phyloP scores from a whole-genome alignment of 2,113 vertebrate genomes.

The Gambusia holbrooki region DNA sequence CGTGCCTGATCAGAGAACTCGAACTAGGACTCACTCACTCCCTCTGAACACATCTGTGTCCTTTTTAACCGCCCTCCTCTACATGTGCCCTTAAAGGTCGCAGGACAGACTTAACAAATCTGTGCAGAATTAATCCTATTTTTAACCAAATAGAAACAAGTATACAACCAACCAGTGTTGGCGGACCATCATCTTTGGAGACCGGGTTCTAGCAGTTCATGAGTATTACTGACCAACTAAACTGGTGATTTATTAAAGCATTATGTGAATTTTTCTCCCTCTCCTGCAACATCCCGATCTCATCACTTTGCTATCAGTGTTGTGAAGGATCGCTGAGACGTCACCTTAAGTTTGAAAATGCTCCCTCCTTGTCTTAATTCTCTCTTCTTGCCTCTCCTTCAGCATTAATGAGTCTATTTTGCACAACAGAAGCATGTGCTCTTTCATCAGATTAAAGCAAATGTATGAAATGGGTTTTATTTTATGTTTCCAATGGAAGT shows the following conservation, averaged over 20 bases:
- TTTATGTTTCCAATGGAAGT: slow-evolving; percentile 94
- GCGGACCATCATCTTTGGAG: slow-evolving; percentile 72
- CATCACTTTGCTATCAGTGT: slow-evolving; percentile 78
- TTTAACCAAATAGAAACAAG: slow-evolving; percentile 52
- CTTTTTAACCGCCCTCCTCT: slow-evolving; percentile 73
- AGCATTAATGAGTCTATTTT: slow-evolving; percentile 87
- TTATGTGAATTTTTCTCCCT: slow-evolving; percentile 32
- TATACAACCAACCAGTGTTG: slow-evolving; percentile 29
- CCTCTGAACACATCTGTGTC: slow-evolving; percentile 40
- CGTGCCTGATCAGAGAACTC: slow-evolving; percentile 84
- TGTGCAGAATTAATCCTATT: slow-evolving; percentile 33
- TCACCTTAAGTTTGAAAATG: slow-evolving; percentile 34
- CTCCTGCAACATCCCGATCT: neutral
- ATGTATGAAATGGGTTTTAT: slow-evolving; percentile 84
- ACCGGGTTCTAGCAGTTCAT: slow-evolving; percentile 83
- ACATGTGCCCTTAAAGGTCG: slow-evolving; percentile 54
- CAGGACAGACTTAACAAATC: slow-evolving; percentile 30
- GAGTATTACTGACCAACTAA: slow-evolving; percentile 75
- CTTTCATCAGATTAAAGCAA: slow-evolving; percentile 86
- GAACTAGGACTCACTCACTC: slow-evolving; percentile 25
- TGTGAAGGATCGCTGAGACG: slow-evolving; percentile 76
- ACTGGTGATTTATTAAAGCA: slow-evolving; percentile 76
- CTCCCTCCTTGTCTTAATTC: slow-evolving; percentile 72
- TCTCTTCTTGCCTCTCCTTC: slow-evolving; percentile 26
- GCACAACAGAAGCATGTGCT: slow-evolving; percentile 95